Conservation (phyloP, 2,113 vertebrate species). For the Isurus oxyrinchus region DNA sequence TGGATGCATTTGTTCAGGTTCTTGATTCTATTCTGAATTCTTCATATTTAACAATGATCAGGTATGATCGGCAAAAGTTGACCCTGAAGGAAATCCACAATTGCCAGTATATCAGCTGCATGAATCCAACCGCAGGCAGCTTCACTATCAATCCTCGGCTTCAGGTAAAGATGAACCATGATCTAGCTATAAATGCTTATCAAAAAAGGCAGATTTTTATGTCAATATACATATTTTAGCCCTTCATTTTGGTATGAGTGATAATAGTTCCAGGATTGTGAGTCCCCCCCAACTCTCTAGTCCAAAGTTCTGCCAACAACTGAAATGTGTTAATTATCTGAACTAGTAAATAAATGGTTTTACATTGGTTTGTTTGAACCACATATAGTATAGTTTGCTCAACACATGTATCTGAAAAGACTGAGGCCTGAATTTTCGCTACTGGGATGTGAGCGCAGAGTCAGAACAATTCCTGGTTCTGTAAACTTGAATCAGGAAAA, state of each 20-base stretch:
- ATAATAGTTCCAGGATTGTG: not conserved
- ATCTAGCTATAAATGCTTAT: not conserved
- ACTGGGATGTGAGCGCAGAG: no score
- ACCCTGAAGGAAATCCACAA: conserved; percentile 65
- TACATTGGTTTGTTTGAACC: not conserved
- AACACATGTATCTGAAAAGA: not conserved
- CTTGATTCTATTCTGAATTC: conserved; percentile 1
- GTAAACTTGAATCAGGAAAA: no score
- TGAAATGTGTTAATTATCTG: not conserved
- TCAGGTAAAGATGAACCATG: conserved; percentile 53
- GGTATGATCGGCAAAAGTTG: conserved; percentile 70
- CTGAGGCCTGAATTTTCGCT: no score
- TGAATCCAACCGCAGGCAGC: conserved; percentile 70
- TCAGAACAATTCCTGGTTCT: no score
- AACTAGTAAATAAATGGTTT: not conserved
- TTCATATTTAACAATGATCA: conserved; percentile 39
- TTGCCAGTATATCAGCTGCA: conserved; percentile 67
- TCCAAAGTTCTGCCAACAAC: not conserved
- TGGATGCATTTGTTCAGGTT: not conserved
- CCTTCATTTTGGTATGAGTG: not conserved
- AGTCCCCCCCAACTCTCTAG: not conserved
- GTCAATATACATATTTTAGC: not conserved
- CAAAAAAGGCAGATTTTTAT: not conserved
- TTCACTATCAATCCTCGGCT: conserved; percentile 69
- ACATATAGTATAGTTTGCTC: not conserved